Conservation (phyloP, 2,888 invertebrate species). For the Drosophila antonietae region DNA sequence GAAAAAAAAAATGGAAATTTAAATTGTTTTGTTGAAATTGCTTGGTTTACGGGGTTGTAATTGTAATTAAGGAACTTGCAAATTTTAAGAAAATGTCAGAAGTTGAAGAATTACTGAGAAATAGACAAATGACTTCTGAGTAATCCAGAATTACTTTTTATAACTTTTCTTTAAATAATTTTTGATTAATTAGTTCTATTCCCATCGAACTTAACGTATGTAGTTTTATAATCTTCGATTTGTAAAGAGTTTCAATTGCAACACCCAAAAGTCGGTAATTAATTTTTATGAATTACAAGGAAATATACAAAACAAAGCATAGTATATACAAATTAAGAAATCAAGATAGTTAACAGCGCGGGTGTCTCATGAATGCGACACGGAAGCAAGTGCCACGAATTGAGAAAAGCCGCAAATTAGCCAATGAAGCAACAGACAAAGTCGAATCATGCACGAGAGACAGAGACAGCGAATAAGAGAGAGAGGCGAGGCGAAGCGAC, state of each 20-base stretch:
- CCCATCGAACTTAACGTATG: too few relatives aligned
- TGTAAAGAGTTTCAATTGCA: background rate
- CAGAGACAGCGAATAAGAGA: constrained; percentile 8
- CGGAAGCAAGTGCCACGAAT: constrained; percentile 46
- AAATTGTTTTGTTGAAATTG: background rate
- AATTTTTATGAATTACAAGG: background rate
- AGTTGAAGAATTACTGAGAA: background rate
- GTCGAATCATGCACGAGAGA: constrained; percentile 2
- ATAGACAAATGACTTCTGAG: background rate
- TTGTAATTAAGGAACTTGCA: background rate
- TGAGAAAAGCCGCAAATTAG: constrained; percentile 76
- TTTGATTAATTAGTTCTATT: too few relatives aligned
- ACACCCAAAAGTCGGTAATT: background rate
- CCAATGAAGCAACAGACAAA: constrained; percentile 46
- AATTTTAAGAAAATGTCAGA: background rate
- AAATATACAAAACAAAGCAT: constrained; percentile 29
- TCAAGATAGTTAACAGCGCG: constrained; percentile 22
- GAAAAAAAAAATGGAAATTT: background rate
- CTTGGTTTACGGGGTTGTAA: background rate
- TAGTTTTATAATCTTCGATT: too few relatives aligned
- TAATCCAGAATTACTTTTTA: too few relatives aligned
- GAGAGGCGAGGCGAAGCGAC: constrained; percentile 6
- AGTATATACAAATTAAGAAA: constrained; percentile 24
- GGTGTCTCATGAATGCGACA: constrained; percentile 38
- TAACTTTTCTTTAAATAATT: too few relatives aligned